Conservation (phyloP, 2,797 vertebrate species). For the Decapterus maruadsi region DNA sequence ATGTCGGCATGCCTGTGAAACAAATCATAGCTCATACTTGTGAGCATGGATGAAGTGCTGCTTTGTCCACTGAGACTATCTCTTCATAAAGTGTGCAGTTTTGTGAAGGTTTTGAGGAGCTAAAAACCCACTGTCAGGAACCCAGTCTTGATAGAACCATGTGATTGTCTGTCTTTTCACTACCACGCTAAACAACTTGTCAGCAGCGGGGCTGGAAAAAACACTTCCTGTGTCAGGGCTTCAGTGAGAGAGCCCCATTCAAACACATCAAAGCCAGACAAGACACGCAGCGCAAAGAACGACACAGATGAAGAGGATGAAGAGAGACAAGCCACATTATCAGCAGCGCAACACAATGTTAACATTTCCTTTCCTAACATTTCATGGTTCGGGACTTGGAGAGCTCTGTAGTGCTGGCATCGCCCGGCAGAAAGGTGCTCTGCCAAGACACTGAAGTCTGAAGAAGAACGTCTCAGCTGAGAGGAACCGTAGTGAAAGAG, state of each 20-base stretch:
- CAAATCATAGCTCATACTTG: too few relatives aligned
- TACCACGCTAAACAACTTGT: conserved; percentile 7
- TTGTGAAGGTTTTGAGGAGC: too few relatives aligned
- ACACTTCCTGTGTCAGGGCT: not conserved
- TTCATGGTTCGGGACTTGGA: conserved; percentile 47
- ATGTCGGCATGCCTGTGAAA: not conserved
- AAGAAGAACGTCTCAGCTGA: conserved; percentile 25
- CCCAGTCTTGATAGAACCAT: not conserved
- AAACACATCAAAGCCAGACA: conserved; percentile 50
- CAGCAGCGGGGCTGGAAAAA: not conserved
- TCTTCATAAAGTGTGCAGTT: too few relatives aligned
- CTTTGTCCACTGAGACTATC: not conserved
- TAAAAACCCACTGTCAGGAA: too few relatives aligned
- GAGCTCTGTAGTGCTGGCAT: conserved; percentile 52
- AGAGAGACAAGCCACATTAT: conserved; percentile 46
- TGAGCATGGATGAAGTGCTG: not conserved
- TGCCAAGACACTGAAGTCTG: conserved; percentile 45
- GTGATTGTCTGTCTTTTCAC: conserved; percentile 7
- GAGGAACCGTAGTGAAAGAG: conserved; percentile 1
- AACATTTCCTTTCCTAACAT: conserved; percentile 53
- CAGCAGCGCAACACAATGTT: conserved; percentile 51
- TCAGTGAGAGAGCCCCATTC: conserved; percentile 20
- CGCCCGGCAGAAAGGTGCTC: conserved; percentile 22
- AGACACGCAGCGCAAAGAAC: conserved; percentile 23
- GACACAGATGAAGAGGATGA: conserved; percentile 30